A percentile compares a stretch with the other conserved stretches of the same genome.
These are phyloP conservation scores for Cyclina sinensis DNA, from an alignment of 1,140 invertebrate species.

Conservation along the genomic window DNA sequence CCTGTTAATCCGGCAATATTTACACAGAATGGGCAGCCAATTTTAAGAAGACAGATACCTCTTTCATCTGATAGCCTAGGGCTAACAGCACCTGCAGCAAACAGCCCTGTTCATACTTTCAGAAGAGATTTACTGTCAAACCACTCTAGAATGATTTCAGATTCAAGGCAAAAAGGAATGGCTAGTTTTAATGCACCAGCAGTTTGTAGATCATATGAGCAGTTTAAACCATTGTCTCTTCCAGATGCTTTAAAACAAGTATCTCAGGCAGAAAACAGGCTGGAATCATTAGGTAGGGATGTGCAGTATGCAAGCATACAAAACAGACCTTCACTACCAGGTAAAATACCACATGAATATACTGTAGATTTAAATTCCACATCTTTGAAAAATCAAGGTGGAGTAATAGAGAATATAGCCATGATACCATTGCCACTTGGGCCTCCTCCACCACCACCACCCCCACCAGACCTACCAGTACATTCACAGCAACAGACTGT, in stretches of 20 bases:
- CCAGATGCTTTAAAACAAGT: background rate
- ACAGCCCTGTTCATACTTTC: background rate
- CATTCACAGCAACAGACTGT: background rate
- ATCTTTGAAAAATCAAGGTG: too few relatives aligned
- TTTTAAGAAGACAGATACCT: background rate
- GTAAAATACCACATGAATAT: too few relatives aligned
- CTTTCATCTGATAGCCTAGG: background rate
- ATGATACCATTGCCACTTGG: background rate
- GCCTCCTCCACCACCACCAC: background rate
- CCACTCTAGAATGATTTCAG: background rate
- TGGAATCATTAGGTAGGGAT: too few relatives aligned
- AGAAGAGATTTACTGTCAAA: background rate
- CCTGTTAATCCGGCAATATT: background rate
- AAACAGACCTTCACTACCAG: too few relatives aligned
- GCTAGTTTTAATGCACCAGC: background rate
- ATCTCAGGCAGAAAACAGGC: too few relatives aligned
- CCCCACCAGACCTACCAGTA: too few relatives aligned
- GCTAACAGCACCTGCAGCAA: background rate
- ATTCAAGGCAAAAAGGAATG: background rate
- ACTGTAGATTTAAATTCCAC: too few relatives aligned
- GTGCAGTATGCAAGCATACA: too few relatives aligned
- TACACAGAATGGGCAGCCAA: background rate
- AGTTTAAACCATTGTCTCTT: background rate
- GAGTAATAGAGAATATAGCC: background rate
- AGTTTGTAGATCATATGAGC: background rate